These are phyloP conservation scores for Armadillidium nasatum DNA, from an alignment of 1,140 invertebrate species.

Conservation along the genomic window DNA sequence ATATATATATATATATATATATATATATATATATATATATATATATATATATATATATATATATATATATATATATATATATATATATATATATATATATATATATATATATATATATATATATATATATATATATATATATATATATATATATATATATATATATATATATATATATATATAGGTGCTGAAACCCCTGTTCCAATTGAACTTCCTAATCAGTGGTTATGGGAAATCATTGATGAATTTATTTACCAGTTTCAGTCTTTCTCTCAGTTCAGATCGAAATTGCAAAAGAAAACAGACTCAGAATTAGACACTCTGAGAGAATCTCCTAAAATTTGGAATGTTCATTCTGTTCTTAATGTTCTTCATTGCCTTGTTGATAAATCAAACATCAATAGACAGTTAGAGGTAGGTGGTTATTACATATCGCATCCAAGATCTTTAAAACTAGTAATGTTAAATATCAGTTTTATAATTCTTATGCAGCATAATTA, in stretches of 20 bases:
- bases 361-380: constrained; percentile 96
- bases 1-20: constrained; percentile 1
- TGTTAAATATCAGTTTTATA: no score
- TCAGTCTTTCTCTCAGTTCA: constrained; percentile 89
- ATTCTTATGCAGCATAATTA: no score
- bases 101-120: constrained; percentile 16
- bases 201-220: constrained; percentile 87
- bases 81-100: constrained; percentile 9
- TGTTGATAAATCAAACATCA: constrained; percentile 98
- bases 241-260: constrained; percentile 88
- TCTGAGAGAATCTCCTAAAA: constrained; percentile 75
- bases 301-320: constrained; percentile 73
- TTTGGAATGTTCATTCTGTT: constrained; percentile 97
- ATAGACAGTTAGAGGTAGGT: constrained; percentile 83
- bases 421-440: constrained; percentile 30
- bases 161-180: constrained; percentile 16
- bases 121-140: neutral
- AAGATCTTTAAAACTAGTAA: constrained; percentile 18
- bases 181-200: constrained; percentile 78
- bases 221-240: constrained; percentile 99
- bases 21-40: constrained; percentile 16
- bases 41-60: constrained; percentile 5
- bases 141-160: constrained; percentile 6
- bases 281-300: constrained; percentile 80
- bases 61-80: constrained; percentile 5